A percentile compares a stretch with the other conserved stretches of the same genome.
phyloP scores from a whole-genome alignment of 2,888 invertebrate species.

The Tenthredo distinguenda region DNA sequence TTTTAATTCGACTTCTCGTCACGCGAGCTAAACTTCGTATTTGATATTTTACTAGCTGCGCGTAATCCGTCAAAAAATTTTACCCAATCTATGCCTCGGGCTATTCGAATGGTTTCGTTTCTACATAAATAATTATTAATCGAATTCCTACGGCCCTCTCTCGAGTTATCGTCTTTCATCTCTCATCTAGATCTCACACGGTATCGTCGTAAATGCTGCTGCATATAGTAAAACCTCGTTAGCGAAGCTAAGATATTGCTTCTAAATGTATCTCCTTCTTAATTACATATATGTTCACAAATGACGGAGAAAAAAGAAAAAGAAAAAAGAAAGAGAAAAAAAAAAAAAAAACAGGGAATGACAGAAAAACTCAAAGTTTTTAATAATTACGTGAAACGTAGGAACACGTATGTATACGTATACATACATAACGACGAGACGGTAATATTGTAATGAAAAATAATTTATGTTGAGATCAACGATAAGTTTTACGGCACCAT shows the following conservation, averaged over 20 bases:
- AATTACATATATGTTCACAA: background rate
- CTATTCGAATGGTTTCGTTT: background rate
- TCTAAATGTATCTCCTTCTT: background rate
- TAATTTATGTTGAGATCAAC: slow-evolving; percentile 8
- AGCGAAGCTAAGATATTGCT: background rate
- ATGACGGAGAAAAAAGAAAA: background rate
- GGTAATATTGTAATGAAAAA: background rate
- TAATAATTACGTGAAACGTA: background rate
- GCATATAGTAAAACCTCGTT: background rate
- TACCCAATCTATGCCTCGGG: background rate
- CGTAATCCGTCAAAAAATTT: background rate
- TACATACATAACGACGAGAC: too few species aligned
- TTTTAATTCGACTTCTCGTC: background rate
- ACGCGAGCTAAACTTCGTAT: background rate
- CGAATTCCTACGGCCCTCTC: background rate
- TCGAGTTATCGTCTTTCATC: background rate
- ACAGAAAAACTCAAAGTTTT: too few species aligned
- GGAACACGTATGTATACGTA: background rate
- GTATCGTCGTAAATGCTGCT: background rate
- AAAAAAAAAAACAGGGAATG: too few species aligned
- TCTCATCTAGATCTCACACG: background rate
- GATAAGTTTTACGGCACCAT: slow-evolving; percentile 22
- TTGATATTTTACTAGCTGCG: background rate
- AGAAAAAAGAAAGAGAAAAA: background rate
- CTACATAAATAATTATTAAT: slow-evolving; percentile 16